Percentiles rank a stretch among this genome's conserved stretches.
phyloP scores from a whole-genome alignment of 2,797 vertebrate species.

The Rhabdophis nuchalis region DNA sequence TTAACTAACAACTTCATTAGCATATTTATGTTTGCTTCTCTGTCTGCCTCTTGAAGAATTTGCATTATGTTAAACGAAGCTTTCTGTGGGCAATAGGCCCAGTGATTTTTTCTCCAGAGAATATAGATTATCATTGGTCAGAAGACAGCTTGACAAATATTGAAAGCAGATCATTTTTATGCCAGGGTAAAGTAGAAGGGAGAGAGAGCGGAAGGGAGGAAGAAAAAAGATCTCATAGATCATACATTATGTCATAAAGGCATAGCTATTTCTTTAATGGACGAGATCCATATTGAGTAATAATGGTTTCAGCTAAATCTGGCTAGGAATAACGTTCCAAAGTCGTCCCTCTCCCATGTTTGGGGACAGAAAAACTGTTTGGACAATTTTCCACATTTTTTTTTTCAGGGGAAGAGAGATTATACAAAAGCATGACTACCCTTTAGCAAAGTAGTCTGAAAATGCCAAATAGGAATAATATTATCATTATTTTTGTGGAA shows the following conservation, averaged over 20 bases:
- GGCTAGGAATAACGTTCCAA: neutral
- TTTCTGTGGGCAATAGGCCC: neutral
- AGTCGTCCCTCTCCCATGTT: neutral
- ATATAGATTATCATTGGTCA: neutral
- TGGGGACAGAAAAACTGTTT: neutral
- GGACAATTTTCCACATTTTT: neutral
- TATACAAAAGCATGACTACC: neutral
- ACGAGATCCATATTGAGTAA: neutral
- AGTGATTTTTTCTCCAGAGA: neutral
- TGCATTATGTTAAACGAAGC: slow-evolving; percentile 31
- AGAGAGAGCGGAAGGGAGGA: neutral
- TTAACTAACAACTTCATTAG: slow-evolving; percentile 26
- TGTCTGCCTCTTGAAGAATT: slow-evolving; percentile 20
- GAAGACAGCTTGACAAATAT: neutral
- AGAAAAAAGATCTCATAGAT: neutral
- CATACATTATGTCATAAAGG: neutral
- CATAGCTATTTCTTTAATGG: neutral
- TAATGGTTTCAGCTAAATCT: neutral
- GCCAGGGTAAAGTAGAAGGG: neutral
- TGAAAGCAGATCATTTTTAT: neutral
- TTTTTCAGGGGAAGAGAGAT: neutral
- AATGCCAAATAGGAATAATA: neutral
- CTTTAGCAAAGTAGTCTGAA: neutral
- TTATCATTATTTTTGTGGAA: neutral
- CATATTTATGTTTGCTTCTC: slow-evolving; percentile 43